Percentiles rank a stretch among this genome's conserved stretches.
Evolutionary conservation across 2,797 vertebrate genomes (phyloP).

Genomic region (Dryobates pubescens): DNA sequence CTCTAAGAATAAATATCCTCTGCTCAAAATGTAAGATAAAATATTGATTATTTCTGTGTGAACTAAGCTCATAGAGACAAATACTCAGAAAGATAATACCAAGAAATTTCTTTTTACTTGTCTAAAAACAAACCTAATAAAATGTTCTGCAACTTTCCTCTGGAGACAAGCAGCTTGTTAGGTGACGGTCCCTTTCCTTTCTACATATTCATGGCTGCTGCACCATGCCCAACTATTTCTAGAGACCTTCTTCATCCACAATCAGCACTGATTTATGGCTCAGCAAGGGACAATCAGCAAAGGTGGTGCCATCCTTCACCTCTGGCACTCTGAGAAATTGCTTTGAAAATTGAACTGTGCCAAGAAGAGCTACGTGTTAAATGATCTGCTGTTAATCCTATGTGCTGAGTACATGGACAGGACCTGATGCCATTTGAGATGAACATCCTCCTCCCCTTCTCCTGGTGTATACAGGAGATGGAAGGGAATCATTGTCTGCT

Average conservation of each 20-base stretch:
- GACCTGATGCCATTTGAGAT: fast-evolving
- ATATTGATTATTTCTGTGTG: background rate
- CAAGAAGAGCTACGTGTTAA: background rate
- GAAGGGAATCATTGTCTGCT: too few relatives aligned
- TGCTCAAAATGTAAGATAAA: background rate
- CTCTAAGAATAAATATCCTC: background rate
- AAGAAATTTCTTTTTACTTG: background rate
- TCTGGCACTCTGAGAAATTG: background rate
- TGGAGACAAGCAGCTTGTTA: background rate
- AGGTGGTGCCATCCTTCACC: constrained; percentile 10
- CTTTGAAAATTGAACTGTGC: background rate
- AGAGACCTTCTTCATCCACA: background rate
- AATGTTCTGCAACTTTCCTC: background rate
- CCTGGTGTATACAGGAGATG: background rate
- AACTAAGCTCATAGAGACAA: background rate
- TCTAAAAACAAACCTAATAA: background rate
- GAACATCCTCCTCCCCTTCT: background rate
- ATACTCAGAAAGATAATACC: background rate
- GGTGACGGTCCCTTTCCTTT: background rate
- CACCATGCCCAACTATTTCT: background rate
- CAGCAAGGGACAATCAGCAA: background rate
- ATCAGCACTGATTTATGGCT: background rate
- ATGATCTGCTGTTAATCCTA: background rate
- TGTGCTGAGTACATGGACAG: background rate
- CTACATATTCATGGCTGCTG: constrained; percentile 6